These are phyloP conservation scores for Calypte anna DNA, from an alignment of 2,113 vertebrate genomes.

Conservation along the genomic window DNA sequence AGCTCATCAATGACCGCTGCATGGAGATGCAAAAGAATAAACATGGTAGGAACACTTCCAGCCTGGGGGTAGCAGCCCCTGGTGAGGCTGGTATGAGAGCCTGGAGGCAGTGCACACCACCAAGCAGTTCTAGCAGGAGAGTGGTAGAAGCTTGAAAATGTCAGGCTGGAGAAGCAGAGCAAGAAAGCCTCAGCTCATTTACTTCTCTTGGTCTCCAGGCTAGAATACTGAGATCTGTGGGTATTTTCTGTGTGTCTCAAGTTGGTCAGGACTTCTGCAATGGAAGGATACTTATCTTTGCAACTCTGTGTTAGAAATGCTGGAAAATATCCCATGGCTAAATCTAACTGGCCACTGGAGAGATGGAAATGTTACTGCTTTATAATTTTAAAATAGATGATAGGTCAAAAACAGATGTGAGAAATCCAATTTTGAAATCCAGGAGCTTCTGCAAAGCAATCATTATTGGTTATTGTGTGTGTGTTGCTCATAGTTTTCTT, in stretches of 20 bases:
- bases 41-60: constrained; percentile 73
- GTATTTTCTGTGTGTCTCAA: not conserved
- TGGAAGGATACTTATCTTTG: not conserved
- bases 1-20: constrained; percentile 94
- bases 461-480: not conserved
- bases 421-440: not conserved
- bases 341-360: not conserved
- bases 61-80: not conserved
- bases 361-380: not conserved
- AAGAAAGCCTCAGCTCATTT: not conserved
- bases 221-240: not conserved
- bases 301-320: not conserved
- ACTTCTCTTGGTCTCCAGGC: not conserved
- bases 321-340: not conserved
- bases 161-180: not conserved
- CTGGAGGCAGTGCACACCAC: not conserved
- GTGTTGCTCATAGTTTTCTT: not conserved
- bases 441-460: not conserved
- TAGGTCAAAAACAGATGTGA: not conserved
- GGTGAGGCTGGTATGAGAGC: not conserved
- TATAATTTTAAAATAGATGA: not conserved
- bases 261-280: not conserved
- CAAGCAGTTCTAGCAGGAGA: not conserved
- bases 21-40: constrained; percentile 94
- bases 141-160: not conserved